phyloP scores from a whole-genome alignment of 1,140 invertebrate species.

The Patella vulgata region DNA sequence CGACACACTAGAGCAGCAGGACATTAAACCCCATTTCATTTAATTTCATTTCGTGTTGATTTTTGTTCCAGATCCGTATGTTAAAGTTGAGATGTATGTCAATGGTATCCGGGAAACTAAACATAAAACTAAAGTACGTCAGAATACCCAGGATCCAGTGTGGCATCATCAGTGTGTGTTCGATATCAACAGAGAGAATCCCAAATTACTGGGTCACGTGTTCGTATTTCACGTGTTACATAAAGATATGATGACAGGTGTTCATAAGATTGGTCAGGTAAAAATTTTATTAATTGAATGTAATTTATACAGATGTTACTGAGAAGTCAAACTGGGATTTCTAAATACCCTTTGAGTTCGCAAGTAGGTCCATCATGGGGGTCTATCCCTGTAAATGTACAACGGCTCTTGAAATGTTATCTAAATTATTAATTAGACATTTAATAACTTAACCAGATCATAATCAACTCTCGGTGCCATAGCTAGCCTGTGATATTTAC shows the following conservation, averaged over 20 bases:
- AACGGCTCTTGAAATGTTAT: too few species aligned
- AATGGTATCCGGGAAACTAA: slow-evolving; percentile 59
- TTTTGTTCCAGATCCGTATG: slow-evolving; percentile 61
- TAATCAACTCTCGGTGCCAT: too few species aligned
- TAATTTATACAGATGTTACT: background rate
- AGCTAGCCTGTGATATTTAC: too few species aligned
- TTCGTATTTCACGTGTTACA: slow-evolving; percentile 61
- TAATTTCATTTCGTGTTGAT: too few species aligned
- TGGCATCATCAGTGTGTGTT: slow-evolving; percentile 61
- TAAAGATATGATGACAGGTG: slow-evolving; percentile 63
- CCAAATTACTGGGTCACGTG: slow-evolving; percentile 59
- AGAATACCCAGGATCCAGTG: slow-evolving; percentile 58
- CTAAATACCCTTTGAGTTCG: background rate
- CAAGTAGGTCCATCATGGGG: background rate
- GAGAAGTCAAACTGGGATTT: background rate
- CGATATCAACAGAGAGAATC: slow-evolving; percentile 61
- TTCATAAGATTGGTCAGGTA: slow-evolving; percentile 61
- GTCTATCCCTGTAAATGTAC: too few species aligned
- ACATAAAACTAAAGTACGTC: slow-evolving; percentile 58
- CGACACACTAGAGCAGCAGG: too few species aligned
- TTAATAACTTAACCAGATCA: too few species aligned
- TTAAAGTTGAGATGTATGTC: slow-evolving; percentile 63
- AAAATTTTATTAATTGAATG: background rate
- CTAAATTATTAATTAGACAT: too few species aligned
- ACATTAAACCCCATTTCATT: too few species aligned